Evolutionary conservation across 2,797 vertebrate genomes (phyloP), one percentile per base, ranked within the genome.

Genomic region (Eutrigla gurnardus): DNA sequence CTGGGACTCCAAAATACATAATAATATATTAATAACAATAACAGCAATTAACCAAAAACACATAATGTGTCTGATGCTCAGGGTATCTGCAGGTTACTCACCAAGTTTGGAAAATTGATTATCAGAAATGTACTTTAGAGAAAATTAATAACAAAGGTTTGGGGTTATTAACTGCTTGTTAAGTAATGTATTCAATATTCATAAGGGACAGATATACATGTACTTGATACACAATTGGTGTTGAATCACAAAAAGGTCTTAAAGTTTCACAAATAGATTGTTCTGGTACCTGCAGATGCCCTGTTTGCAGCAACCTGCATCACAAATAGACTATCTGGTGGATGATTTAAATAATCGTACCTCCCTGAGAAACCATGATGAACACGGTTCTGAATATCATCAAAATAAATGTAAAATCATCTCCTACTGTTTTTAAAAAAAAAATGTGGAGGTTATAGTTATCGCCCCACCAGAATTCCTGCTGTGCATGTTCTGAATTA

Each of bases 401-500:
- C 66, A 37, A 37, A 86, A 70, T 37, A 65, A 64, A 70, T 47
- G 35, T 52, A 9, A 61, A 67, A 73, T 75, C 14, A 64, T 66
- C 45, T 62, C 52, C 14, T 53, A 52, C 25, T 54, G 46, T 73
- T 87, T 75, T 47, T 37, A 50, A 60, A 62, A 72, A 50, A 60
- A 62, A 72, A 74, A 63, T 63, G 33, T 63, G 39, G 70, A 75
- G 74, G 36, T 63, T 47, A 57, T 36, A 36, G 53, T 43, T 7
- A 70, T 64, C 25, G 25, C 69, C 73, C 82, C 42, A 75, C 94
- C 94, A 95, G 94, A 95, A 95, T 95, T 95, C 93, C 93, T 95
- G 87, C 86, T 89, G 89, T 93, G 94, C 94, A 94, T 95, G 93
- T 95, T 93, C 91, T 88, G 84, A 93, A 92, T 90, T 88, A 85